Base-by-base conservation (phyloP, 92 coral and sea anemone species). In the Diadumene lineata region DNA sequence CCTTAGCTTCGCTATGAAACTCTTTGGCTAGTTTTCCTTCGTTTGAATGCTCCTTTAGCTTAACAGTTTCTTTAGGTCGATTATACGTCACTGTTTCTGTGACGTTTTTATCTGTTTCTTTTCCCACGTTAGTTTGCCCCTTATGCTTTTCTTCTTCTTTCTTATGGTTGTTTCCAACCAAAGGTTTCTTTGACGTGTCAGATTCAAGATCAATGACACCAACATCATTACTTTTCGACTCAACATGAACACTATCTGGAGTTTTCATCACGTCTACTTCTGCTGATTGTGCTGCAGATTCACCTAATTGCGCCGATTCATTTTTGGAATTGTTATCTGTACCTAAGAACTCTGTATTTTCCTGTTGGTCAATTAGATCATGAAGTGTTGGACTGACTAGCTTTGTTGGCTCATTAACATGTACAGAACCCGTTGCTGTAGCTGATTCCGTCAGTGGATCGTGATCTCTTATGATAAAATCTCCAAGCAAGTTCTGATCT, bases 301-400 rank as follows among this genome's bases (percentile, higher is more conserved):
- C 43, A 1, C 16, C 21, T 2, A 17, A 57, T 34, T 11, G 26
- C 1, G 30, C 24, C 24, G 30, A 48, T 50, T 6, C 15, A 34
- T 70, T 70, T 27, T 56, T 70, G n/a, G 27, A 1, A 21, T 2
- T 9, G 18, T 43, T 13, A 15, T 61, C 10, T 11, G 29, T 11
- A 1, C 18, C 53, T 30, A 72, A 31, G n/a, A 72, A 10, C 43
- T 72, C 77, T 6, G 66, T 72, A 11, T 72, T 31, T 34, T 72
- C 66, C 50, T 72, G 77, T 10, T 72, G 66, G 7, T 72, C 77
- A 4, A 34, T 44, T 43, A 56, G 33, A 17, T 72, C 23, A 22
- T 13, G 6, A 22, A 17, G 11, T 11, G 66, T 28, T 7, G 65
- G 11, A 34, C 21, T 53, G n/a, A 23, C 24, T 15, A 9, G 58